These are phyloP conservation scores for Lycodopsis pacificus DNA, from an alignment of 2,797 vertebrate species.

Conservation along the genomic window DNA sequence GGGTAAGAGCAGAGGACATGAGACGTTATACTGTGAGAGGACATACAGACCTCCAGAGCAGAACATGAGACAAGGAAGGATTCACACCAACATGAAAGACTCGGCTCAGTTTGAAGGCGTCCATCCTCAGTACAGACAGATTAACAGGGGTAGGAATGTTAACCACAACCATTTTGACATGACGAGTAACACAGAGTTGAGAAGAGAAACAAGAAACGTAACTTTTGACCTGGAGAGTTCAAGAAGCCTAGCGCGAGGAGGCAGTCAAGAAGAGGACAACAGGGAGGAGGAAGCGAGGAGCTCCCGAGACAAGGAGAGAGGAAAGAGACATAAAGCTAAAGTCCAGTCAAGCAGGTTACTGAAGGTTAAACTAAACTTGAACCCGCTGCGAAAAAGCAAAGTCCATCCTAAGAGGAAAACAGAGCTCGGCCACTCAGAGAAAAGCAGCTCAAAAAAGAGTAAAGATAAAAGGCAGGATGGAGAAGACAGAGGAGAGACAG, in stretches of 20 bases:
- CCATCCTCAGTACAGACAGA: slow-evolving; percentile 34
- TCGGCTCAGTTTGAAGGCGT: slow-evolving; percentile 17
- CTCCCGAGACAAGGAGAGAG: slow-evolving; percentile 44
- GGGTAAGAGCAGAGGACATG: slow-evolving; percentile 32
- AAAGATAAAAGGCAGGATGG: slow-evolving; percentile 44
- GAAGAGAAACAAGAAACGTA: slow-evolving; percentile 77
- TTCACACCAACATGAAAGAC: slow-evolving; percentile 34
- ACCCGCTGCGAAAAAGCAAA: slow-evolving; percentile 83
- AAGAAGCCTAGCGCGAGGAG: slow-evolving; percentile 23
- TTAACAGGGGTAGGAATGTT: slow-evolving; percentile 58
- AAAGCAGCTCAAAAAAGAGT: slow-evolving; percentile 51
- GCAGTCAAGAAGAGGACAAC: background rate
- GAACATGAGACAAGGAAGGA: slow-evolving; percentile 32
- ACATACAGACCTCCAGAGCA: slow-evolving; percentile 56
- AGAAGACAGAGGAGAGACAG: slow-evolving; percentile 27
- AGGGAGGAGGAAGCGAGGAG: slow-evolving; percentile 7
- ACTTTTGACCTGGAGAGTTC: slow-evolving; percentile 79
- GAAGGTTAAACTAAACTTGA: slow-evolving; percentile 87
- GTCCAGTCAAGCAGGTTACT: slow-evolving; percentile 67
- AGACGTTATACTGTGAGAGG: slow-evolving; percentile 62
- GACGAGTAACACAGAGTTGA: slow-evolving; percentile 33
- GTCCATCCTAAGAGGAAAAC: slow-evolving; percentile 81
- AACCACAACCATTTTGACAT: slow-evolving; percentile 61
- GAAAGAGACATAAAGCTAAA: slow-evolving; percentile 64
- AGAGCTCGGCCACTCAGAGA: slow-evolving; percentile 43